Percentiles rank a stretch among this genome's conserved stretches.
These are phyloP conservation scores for Taenaris catops DNA, from an alignment of 2,888 invertebrate genomes.

Conservation along the genomic window DNA sequence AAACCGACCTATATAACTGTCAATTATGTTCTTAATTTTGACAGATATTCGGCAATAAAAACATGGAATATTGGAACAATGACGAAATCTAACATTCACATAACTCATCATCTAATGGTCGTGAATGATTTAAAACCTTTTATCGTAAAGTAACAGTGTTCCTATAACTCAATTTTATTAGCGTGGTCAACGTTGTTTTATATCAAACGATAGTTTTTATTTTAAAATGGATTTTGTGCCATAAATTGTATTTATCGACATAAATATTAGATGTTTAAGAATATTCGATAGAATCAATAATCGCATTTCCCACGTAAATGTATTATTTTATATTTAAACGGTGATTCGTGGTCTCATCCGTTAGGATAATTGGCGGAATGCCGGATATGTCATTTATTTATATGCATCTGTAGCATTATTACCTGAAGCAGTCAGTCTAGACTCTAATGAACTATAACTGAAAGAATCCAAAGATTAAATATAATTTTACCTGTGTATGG, in stretches of 20 bases:
- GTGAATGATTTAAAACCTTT: conserved; percentile 77
- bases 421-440: conserved; percentile 32
- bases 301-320: conserved; percentile 47
- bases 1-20: conserved; percentile 56
- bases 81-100: conserved; percentile 68
- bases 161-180: conserved; percentile 75
- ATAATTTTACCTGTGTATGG: conserved; percentile 84
- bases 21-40: conserved; percentile 60
- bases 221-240: conserved; percentile 48
- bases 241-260: conserved; percentile 23
- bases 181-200: conserved; percentile 69
- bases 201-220: conserved; percentile 56
- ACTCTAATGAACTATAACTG: conserved; percentile 17
- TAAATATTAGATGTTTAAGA: conserved; percentile 38
- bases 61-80: conserved; percentile 69
- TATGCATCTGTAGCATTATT: conserved; percentile 39
- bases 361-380: conserved; percentile 58
- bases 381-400: conserved; percentile 46
- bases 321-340: too few species aligned
- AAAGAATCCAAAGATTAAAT: background rate
- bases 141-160: conserved; percentile 74
- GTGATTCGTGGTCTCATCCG: too few species aligned
- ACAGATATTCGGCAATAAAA: conserved; percentile 73
- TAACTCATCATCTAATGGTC: conserved; percentile 78
- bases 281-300: conserved; percentile 43